Conservation (phyloP, 2,888 invertebrate genomes). For the Microctonus hyperodae region DNA sequence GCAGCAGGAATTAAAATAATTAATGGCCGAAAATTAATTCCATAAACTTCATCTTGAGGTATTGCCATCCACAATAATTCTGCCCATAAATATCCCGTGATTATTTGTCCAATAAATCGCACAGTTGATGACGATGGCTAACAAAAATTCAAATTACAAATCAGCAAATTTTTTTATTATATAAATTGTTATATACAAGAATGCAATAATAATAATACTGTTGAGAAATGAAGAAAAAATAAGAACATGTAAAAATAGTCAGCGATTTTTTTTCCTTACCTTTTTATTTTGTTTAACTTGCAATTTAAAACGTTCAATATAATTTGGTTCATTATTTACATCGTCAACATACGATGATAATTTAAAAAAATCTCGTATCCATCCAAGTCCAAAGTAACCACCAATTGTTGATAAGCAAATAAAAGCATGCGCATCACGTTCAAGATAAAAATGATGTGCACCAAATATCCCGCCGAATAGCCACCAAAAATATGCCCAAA, state of each 20-base stretch:
- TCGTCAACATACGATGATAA: slow-evolving; percentile 88
- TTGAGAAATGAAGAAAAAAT: too few relatives aligned
- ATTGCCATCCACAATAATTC: slow-evolving; percentile 78
- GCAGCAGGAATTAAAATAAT: slow-evolving; percentile 76
- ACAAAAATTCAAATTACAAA: slow-evolving; percentile 50
- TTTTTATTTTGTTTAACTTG: slow-evolving; percentile 71
- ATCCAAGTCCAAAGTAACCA: slow-evolving; percentile 85
- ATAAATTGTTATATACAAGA: neutral
- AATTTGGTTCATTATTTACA: slow-evolving; percentile 77
- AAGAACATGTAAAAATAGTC: too few relatives aligned
- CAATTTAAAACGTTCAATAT: slow-evolving; percentile 70
- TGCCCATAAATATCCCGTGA: slow-evolving; percentile 83
- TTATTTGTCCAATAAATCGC: slow-evolving; percentile 78
- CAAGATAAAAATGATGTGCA: slow-evolving; percentile 89
- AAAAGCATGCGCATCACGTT: slow-evolving; percentile 88
- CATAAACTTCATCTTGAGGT: slow-evolving; percentile 76
- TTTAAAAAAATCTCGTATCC: slow-evolving; percentile 84
- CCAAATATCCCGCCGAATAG: slow-evolving; percentile 88
- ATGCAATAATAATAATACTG: neutral
- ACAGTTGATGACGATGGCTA: slow-evolving; percentile 84
- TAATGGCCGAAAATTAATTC: slow-evolving; percentile 75
- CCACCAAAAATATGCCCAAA: slow-evolving; percentile 85
- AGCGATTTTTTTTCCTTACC: slow-evolving; percentile 67
- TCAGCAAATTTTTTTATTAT: neutral
- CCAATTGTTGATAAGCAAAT: slow-evolving; percentile 88